Base-by-base conservation (phyloP, 1,140 invertebrate genomes). In the Sycophila sp. region DNA sequence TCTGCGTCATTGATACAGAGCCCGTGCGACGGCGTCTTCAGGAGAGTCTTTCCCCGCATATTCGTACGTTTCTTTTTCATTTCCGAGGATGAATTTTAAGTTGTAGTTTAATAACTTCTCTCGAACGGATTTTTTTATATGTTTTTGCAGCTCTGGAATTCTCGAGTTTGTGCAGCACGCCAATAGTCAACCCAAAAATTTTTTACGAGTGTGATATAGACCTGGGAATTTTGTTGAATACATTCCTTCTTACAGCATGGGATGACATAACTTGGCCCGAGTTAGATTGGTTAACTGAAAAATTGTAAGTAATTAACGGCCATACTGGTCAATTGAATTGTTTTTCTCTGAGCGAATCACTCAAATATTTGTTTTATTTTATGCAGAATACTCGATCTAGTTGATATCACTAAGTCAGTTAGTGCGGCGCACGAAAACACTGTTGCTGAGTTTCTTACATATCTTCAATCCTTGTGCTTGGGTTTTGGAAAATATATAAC, bases 281-380 rank as follows among this genome's bases (percentile, higher is more conserved):
- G 78, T 74, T 90, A 28, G 85, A 88, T 3, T 90, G 89, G 89
- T 75, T 90, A 5, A 78, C 83, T 19, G 82, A 88, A 68, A 86
- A 82, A 76, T 80, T 89, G 88, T 89, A 81, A 83, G 84, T n/a
- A n/a, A n/a, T 81, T 79, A 22, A 22, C n/a, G 28, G 11, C 4
- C 47, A 22, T 53, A 38, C 40, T 40, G n/a, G n/a, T 42, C 19
- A 42, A n/a, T 34, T 32, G 1, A 2, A 34, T 55, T 28, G 8
- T 40, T 47, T 47, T 7, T 10, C 6, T 24, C 40, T 64, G 58
- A n/a, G n/a, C n/a, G n/a, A n/a, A n/a, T n/a, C n/a, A n/a, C n/a
- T n/a, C n/a, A n/a, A n/a, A 17, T 19, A 69, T 60, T 53, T 60
- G 49, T 67, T 55, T 22, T 49, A 51, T 17, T 19, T 49, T 64